Base-by-base conservation (phyloP, 2,888 invertebrate genomes). In the Biston stratarius region DNA sequence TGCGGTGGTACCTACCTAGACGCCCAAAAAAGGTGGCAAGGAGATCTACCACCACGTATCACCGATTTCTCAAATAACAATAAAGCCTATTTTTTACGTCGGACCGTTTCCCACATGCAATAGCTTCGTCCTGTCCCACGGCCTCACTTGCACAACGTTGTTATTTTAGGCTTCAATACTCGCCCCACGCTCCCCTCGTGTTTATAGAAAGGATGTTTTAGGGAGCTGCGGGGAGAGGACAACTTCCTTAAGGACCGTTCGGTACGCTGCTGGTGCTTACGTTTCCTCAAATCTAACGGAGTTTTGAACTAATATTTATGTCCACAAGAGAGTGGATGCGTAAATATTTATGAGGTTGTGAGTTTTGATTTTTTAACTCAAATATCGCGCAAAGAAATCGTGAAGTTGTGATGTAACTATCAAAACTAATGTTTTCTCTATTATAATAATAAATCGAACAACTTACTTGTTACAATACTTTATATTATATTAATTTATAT, bases 181-280 rank as follows among this genome's bases (percentile, higher is more conserved):
- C 49, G 36, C 36, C 36, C 36, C 38, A 38, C 38, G 11, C 0
- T 34, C 0, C 6, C 48, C 38, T 38, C 48, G 24, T 52, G 61
- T 68, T 63, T 45, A 60, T 68, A 49, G 38, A 61, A 34, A 7
- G 33, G 34, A 48, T 48, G 24, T 48, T 48, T 11, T 10, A 11
- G 11, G 24, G 24, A 2, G 14, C 7, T 24, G 5, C n/a, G 34
- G 34, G 51, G 51, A 14, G 40, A 15, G 11, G 40, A 15, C 40
- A 33, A 40, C 15, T 53, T 53, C 40, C 34, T 10, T 38, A 14
- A 9, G 53, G 40, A 53, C 14, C n/a, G 36, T 11, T 9, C 14
- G 8, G 8, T 11, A 52, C 38, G 1, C n/a, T 52, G 9, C 5
- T n/a, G 24, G 34, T 53, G 0, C 11, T 10, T 40, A 14, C n/a